These are phyloP conservation scores for Drosophila quadrilineata DNA, from an alignment of 1,140 invertebrate genomes.

Conservation along the genomic window DNA sequence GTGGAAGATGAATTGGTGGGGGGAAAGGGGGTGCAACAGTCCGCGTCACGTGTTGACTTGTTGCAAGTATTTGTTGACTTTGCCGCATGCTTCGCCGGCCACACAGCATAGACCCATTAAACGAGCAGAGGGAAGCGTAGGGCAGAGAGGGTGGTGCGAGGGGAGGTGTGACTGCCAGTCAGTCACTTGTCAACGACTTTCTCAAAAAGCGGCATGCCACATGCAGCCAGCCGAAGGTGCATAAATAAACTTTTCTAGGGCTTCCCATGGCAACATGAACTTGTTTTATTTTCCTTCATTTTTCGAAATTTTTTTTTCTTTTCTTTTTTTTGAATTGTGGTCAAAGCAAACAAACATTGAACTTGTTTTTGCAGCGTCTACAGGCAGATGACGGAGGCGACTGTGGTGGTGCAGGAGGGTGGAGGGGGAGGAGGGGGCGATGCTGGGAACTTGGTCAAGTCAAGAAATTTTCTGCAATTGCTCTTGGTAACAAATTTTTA, in stretches of 20 bases:
- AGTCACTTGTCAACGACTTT: slow-evolving; percentile 54
- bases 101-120: slow-evolving; percentile 58
- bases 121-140: not conserved
- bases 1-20: no score
- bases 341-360: slow-evolving; percentile 72
- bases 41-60: slow-evolving; percentile 70
- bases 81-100: slow-evolving; percentile 52
- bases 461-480: slow-evolving; percentile 69
- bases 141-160: not conserved
- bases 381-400: not conserved
- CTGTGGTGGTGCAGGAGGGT: not conserved
- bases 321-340: slow-evolving; percentile 20
- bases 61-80: slow-evolving; percentile 72
- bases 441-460: slow-evolving; percentile 61
- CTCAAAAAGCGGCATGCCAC: slow-evolving; percentile 44
- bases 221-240: slow-evolving; percentile 56
- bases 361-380: slow-evolving; percentile 59
- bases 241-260: slow-evolving; percentile 69
- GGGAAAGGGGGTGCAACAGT: no score
- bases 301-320: not conserved
- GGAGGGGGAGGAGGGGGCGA: not conserved
- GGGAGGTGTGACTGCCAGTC: slow-evolving; percentile 6
- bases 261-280: slow-evolving; percentile 57
- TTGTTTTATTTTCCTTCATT: slow-evolving; percentile 69
- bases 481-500: slow-evolving; percentile 67